Evolutionary conservation across 2,888 invertebrate genomes (phyloP), one percentile per base, ranked within the genome.

Genomic region (Lysandra bellargus): DNA sequence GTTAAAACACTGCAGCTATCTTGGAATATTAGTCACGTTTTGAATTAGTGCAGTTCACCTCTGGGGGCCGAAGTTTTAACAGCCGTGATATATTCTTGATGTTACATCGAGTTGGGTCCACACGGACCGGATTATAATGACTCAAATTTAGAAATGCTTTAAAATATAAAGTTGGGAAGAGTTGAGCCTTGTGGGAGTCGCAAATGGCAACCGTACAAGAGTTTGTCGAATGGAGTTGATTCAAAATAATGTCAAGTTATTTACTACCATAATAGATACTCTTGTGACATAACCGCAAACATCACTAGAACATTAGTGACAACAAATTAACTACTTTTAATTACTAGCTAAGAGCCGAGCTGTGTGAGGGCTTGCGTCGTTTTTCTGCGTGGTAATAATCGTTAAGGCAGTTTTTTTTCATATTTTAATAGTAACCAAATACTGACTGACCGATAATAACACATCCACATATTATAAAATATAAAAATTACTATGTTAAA

Each of bases 21-120:
- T 30, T 64, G 4, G 12, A 64, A 64, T 30, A 64, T 64, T 64
- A 37, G 69, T 33, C 69, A 33, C 69, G 69, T 69, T 69, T 37
- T 69, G 69, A 37, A 69, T 69, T 69, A 69, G 17, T 69, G 69
- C 69, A 69, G 64, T 30, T 69, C 14, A 4, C 6, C 69, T 69
- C 69, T 4, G 17, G 69, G 33, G 69, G 14, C 33, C 14, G 33
- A 69, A 69, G 69, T 69, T 69, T 69, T 69, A 69, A 69, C 69
- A 37, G 37, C 69, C 14, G 69, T 69, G 69, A 37, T 69, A 69
- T 37, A 69, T 64, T 64, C 69, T 69, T 69, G 33, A 69, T 33
- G 33, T 69, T 69, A 69, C 69, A 69, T 33, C 33, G 33, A 69
- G 69, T 69, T 37, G 1, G 14, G 9, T 69, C 69, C 69, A 5